These are phyloP conservation scores for Fundulus diaphanus DNA, from an alignment of 2,797 vertebrate genomes.

Conservation along the genomic window DNA sequence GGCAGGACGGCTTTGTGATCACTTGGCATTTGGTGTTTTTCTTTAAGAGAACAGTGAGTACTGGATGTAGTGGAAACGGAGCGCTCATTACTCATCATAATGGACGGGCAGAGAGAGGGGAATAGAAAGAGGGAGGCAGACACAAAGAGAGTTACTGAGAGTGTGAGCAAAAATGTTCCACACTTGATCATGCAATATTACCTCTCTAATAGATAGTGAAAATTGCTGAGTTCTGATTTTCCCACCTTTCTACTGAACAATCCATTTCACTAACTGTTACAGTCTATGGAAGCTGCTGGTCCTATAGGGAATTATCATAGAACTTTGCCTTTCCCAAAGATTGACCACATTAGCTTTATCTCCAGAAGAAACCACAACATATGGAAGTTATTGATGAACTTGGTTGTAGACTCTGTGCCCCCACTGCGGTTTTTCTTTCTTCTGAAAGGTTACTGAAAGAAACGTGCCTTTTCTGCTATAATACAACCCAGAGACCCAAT, in stretches of 20 bases:
- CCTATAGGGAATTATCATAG: slow-evolving; percentile 75
- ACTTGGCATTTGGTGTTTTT: slow-evolving; percentile 17
- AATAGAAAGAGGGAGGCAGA: slow-evolving; percentile 15
- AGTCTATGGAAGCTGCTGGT: slow-evolving; percentile 68
- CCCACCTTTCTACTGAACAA: slow-evolving; percentile 62
- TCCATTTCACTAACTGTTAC: slow-evolving; percentile 76
- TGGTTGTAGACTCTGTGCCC: slow-evolving; percentile 23
- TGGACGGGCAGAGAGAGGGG: slow-evolving; percentile 52
- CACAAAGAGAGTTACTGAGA: slow-evolving; percentile 40
- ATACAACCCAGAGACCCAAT: slow-evolving; percentile 43
- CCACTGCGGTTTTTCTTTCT: slow-evolving; percentile 44
- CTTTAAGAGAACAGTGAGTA: slow-evolving; percentile 50
- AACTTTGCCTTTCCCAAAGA: slow-evolving; percentile 52
- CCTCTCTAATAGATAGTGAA: slow-evolving; percentile 77
- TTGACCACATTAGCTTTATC: slow-evolving; percentile 70
- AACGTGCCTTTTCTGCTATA: slow-evolving; percentile 16
- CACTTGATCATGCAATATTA: slow-evolving; percentile 78
- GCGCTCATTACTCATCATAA: slow-evolving; percentile 73
- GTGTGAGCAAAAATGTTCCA: slow-evolving; percentile 54
- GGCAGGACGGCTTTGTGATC: slow-evolving; percentile 5
- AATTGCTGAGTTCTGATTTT: slow-evolving; percentile 75
- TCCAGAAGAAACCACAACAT: slow-evolving; percentile 42
- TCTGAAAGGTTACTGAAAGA: slow-evolving; percentile 59
- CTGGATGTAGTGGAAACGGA: slow-evolving; percentile 55
- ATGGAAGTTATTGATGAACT: slow-evolving; percentile 35